Evolutionary conservation across 2,888 invertebrate genomes (phyloP), one percentile per base, ranked within the genome.

Genomic region (Microctonus aethiopoides): DNA sequence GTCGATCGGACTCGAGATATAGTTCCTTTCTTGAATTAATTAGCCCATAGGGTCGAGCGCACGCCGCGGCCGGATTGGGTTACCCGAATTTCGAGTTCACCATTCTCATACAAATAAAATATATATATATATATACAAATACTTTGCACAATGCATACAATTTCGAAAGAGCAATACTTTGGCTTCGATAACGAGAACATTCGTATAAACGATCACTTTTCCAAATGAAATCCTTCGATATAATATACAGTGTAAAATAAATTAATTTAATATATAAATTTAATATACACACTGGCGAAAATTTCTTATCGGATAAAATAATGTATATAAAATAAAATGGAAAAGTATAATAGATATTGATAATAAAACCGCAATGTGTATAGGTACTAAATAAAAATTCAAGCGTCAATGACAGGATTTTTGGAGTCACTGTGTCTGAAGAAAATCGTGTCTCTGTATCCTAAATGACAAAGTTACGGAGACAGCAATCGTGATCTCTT

Each of bases 21-120:
- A 68, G 65, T 51, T 67, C 46, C 68, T 62, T 56, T 66, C 61
- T 66, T 68, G 65, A 68, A 72, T 72, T 66, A 68, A 72, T 68
- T 68, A 68, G 68, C 61, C 71, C 63, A 67, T 68, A 67, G 63
- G 67, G 67, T 60, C 63, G 32, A 56, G 41, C 54, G 22, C 46
- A 59, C 67, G 46, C 24, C 56, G 46, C n/a, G 41, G 41, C 46
- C 32, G 39, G 56, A 56, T 68, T 56, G 56, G 29, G 56, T 68
- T 63, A 68, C 63, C 54, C 61, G 56, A 54, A 68, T 63, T 68
- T 63, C 54, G 57, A 41, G 57, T 63, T 57, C 46, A 46, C 59
- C 24, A 46, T 60, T 67, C 62, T 51, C 39, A 34, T 52, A 34
- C 32, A 52, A 9, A 32, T 22, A 11, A 46, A 5, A 46, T 9